These are phyloP conservation scores for Colletes collaris DNA, from an alignment of 2,888 invertebrate species.

Conservation along the genomic window DNA sequence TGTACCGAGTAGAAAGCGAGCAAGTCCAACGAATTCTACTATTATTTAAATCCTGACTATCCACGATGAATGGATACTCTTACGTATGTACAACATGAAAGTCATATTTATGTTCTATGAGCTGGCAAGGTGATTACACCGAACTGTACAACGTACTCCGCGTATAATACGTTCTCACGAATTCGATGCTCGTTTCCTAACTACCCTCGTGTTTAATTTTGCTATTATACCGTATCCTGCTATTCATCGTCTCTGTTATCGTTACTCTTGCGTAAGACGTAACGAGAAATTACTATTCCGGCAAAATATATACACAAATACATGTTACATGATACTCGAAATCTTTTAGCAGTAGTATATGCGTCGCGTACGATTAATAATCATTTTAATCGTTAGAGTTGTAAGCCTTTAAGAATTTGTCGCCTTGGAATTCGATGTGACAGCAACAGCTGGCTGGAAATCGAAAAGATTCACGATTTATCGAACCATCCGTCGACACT, in stretches of 20 bases:
- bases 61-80: constrained; percentile 8
- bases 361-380: too few species aligned
- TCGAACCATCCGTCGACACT: constrained; percentile 82
- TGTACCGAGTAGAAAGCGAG: constrained; percentile 55
- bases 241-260: not conserved
- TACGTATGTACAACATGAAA: constrained; percentile 19
- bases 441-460: constrained; percentile 92
- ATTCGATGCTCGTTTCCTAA: constrained; percentile 25
- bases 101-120: constrained; percentile 30
- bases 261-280: constrained; percentile 36
- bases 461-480: constrained; percentile 84
- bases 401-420: constrained; percentile 4
- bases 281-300: constrained; percentile 1
- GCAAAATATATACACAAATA: not conserved
- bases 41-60: constrained; percentile 15
- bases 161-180: constrained; percentile 16
- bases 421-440: constrained; percentile 74
- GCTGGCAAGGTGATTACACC: constrained; percentile 44
- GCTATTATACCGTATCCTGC: constrained; percentile 2
- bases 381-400: not conserved
- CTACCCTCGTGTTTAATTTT: constrained; percentile 2
- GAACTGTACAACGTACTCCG: constrained; percentile 19
- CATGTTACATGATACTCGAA: too few species aligned
- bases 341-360: too few species aligned
- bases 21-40: constrained; percentile 17